Conservation (phyloP, 64 coral and sea anemone species). For the Anthopleura sola region DNA sequence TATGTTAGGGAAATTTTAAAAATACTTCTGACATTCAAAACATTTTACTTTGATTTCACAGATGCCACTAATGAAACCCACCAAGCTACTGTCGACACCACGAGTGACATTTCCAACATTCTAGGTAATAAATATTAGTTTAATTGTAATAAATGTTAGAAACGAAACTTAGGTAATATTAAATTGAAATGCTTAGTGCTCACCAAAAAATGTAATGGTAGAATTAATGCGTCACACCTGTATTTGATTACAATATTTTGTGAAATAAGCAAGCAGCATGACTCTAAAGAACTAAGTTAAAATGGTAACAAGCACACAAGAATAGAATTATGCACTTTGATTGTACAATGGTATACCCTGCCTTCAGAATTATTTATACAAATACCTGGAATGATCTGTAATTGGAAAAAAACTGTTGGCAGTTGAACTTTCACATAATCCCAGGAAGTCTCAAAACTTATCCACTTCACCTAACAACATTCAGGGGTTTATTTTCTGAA, state of each 20-base stretch:
- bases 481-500: background rate
- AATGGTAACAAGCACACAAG: no score
- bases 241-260: background rate
- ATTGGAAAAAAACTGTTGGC: no score
- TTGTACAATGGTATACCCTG: no score
- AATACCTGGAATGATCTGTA: no score
- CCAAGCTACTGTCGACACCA: background rate
- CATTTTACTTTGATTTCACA: background rate
- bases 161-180: background rate
- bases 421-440: no score
- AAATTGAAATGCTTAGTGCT: background rate
- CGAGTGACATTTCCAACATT: background rate
- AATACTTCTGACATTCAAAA: no score
- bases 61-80: background rate
- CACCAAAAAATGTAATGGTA: background rate
- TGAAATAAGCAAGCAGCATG: background rate
- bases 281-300: no score
- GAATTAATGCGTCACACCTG: background rate
- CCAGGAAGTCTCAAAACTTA: background rate
- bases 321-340: no score
- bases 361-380: no score
- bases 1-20: no score
- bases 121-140: background rate
- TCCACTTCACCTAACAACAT: background rate
- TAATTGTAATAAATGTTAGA: background rate